Evolutionary conservation across 2,888 invertebrate genomes (phyloP), one percentile per base, ranked within the genome.

Genomic region (Spicauda simplicius): DNA sequence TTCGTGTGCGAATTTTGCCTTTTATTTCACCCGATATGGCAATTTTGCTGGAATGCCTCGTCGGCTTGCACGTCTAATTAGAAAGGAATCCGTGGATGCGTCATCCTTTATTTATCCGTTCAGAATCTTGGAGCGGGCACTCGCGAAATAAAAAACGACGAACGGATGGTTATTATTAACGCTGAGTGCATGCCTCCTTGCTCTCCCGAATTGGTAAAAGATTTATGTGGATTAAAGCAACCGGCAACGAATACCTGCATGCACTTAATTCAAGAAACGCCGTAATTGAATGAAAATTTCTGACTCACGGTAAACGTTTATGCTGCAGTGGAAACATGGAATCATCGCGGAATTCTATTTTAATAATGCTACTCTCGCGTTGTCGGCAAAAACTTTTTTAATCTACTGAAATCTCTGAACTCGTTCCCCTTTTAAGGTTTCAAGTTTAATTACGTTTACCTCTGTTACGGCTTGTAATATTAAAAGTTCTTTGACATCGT

Each of bases 21-120:
- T 78, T 80, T 73, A 74, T 73, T 76, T 74, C 73, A 72, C 67
- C 76, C 75, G 70, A 77, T 77, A 76, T 74, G 76, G 74, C 77
- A 81, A 81, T 82, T 81, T 81, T 71, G 70, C 67, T 63, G 77
- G 80, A 76, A 79, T 79, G 75, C 74, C 70, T 70, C 70, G 64
- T 69, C 70, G 72, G 72, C 71, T 74, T 75, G 76, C 76, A 72
- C 73, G 75, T 78, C 82, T 82, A 82, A 84, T 84, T 83, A 83
- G 80, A 81, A 80, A 81, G 79, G 81, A 80, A 83, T 84, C 77
- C 71, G 77, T 77, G 75, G 69, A 78, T 81, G 81, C 79, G 77
- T 81, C 82, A 82, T 80, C 77, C 75, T 81, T 79, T 80, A 78
- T 79, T 76, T 77, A 80, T 80, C 78, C 74, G 72, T 68, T 63